Evolutionary conservation across 2,888 invertebrate genomes (phyloP), one percentile per base, ranked within the genome.

Genomic region (Hololepta plana): DNA sequence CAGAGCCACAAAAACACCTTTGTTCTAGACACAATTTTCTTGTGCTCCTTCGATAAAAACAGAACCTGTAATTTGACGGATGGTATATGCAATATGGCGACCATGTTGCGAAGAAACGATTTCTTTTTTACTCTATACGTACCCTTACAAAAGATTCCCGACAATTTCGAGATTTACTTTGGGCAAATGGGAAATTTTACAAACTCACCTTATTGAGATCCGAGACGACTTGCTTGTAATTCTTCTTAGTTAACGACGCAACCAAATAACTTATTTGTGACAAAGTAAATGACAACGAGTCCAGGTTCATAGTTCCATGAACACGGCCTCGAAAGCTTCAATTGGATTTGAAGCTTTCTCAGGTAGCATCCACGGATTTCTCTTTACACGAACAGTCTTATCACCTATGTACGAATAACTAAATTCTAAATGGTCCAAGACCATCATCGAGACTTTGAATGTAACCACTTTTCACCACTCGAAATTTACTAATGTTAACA

Each of bases 241-340:
- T 91, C 68, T 85, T 88, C 73, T 90, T 91, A 59, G 71, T 85
- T 67, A 91, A 73, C 69, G 81, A 84, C 62, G 76, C 72, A 71
- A 91, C 84, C 65, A 90, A 81, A 75, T 81, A 81, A 79, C 81
- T 82, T 68, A 93, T 91, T 79, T 91, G 88, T 73, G 85, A 84
- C 77, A 91, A 79, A 73, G 90, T 84, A 77, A 88, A 82, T 72
- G 84, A 85, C 73, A 88, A 75, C 73, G 90, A 80, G 76, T 91
- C 91, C 75, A 90, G 87, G 82, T 85, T 87, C 88, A 88, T 88
- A 87, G 81, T 87, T 87, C 82, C 84, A 61, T 62, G 59, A 56
- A 58, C 53, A 48, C 76, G 69, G 72, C 73, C 69, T 71, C 77
- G 82, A 84, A 84, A 84, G 82, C 84, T 84, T 84, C 84, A 84